Base-by-base conservation (phyloP, 2,888 invertebrate genomes). In the Noctua fimbriata region DNA sequence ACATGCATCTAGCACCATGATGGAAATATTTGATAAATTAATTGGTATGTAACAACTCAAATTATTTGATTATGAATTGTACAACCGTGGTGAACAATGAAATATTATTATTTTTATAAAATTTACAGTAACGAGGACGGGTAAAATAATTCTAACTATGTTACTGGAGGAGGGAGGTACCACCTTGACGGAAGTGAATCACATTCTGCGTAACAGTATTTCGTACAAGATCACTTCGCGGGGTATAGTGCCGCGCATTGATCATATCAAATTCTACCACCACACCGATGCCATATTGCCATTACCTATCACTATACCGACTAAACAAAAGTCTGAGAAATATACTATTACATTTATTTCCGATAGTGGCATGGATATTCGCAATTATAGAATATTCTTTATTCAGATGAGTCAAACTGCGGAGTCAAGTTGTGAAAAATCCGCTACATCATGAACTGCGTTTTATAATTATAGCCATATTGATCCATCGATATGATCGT, bases 351-450 rank as follows among this genome's bases (percentile, higher is more conserved):
- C 93, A 14, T 91, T 97, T n/a, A 95, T 94, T 16, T 97, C 97
- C 3, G 94, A 95, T 14, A 96, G 95, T 79, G 95, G 95, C 52
- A 94, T 96, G 94, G 97, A 97, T 83, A 92, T 97, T 78, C 94
- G 97, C 21, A 94, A 94, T 18, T 97, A 96, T 77, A 94, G 91
- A 87, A 92, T 97, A 71, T 65, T 95, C 18, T 95, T 96, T 77
- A 87, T 94, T 52, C 92, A 93, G 78, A 70, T 78, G 71, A 84
- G 58, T 76, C 18, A 1, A 24, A 63, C 47, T 55, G 67, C 47
- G 36, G 83, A 82, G n/a, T 60, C 83, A 21, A 41, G 18, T 69
- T 47, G 60, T 63, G 21, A 55, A 14, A 69, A 65, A n/a, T 69
- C 76, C 21, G 16, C 16, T 32, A 36, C 36, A n/a, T 47, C 52